A percentile compares a stretch with the other conserved stretches of the same genome.
phyloP scores from a whole-genome alignment of 2,113 vertebrate species.

The Paracanthobrama guichenoti region DNA sequence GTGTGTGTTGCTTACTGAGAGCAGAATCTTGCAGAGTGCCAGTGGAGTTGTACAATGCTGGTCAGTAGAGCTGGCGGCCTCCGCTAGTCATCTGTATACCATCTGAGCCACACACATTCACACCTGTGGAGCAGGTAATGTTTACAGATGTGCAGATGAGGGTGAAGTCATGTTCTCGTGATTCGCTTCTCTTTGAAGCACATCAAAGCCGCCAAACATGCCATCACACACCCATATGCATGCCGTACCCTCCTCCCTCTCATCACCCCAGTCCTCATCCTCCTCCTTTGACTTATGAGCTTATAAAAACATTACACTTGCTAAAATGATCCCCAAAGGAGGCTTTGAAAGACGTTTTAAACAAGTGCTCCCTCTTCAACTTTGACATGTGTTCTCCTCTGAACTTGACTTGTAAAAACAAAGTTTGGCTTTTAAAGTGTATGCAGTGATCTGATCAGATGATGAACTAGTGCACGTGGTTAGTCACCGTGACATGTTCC shows the following conservation, averaged over 20 bases:
- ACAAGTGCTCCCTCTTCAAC: neutral
- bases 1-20: constrained; percentile 2
- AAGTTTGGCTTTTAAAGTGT: constrained; percentile 4
- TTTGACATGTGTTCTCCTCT: constrained; percentile 2
- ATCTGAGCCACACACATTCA: constrained; percentile 21
- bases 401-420: constrained; percentile 11
- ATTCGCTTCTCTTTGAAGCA: constrained; percentile 36
- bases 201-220: constrained; percentile 5
- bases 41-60: neutral
- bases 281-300: constrained; percentile 12
- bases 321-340: constrained; percentile 16
- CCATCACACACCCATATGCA: neutral
- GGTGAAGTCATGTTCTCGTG: constrained; percentile 32
- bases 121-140: constrained; percentile 41
- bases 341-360: constrained; percentile 28
- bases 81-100: constrained; percentile 32
- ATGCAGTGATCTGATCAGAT: neutral
- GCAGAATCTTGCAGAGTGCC: neutral
- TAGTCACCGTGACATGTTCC: neutral
- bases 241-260: constrained; percentile 1
- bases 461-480: neutral
- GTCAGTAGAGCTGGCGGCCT: neutral
- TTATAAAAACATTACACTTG: constrained; percentile 42
- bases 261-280: neutral
- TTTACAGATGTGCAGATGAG: constrained; percentile 38